Evolutionary conservation across 2,797 vertebrate genomes (phyloP).

Genomic region (Sciaenops ocellatus): DNA sequence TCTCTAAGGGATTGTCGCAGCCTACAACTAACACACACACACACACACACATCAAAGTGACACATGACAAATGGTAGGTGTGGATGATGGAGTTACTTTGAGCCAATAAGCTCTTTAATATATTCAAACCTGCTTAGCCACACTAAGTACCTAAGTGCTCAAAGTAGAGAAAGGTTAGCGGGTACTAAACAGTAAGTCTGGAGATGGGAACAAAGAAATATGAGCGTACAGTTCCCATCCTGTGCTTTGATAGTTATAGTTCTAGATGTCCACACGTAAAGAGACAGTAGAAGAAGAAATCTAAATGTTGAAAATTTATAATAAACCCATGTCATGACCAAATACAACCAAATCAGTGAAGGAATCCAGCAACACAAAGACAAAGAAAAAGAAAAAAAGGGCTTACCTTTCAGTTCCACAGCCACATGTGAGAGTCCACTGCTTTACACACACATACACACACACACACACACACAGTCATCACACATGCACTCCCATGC

Average conservation of each 20-base stretch:
- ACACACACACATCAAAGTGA: slow-evolving; percentile 53
- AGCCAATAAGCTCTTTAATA: slow-evolving; percentile 68
- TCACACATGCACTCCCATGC: slow-evolving; percentile 62
- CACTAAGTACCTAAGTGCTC: slow-evolving; percentile 52
- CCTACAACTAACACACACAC: slow-evolving; percentile 42
- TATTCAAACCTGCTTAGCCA: slow-evolving; percentile 55
- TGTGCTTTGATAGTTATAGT: slow-evolving; percentile 8
- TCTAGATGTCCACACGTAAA: not conserved
- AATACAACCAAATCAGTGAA: slow-evolving; percentile 26
- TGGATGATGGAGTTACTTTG: slow-evolving; percentile 64
- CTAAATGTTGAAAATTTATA: not conserved
- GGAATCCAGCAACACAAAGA: slow-evolving; percentile 49
- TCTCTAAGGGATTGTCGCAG: slow-evolving; percentile 50
- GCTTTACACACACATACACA: slow-evolving; percentile 47
- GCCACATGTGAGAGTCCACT: slow-evolving; percentile 65
- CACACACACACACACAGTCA: slow-evolving; percentile 30
- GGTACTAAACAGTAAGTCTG: slow-evolving; percentile 8
- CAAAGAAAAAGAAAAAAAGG: slow-evolving; percentile 55
- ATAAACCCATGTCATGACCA: slow-evolving; percentile 1
- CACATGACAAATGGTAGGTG: slow-evolving; percentile 64
- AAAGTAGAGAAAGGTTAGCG: slow-evolving; percentile 55
- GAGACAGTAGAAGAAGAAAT: slow-evolving; percentile 17
- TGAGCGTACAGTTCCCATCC: slow-evolving; percentile 8
- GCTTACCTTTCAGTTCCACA: slow-evolving; percentile 81
- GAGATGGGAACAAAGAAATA: slow-evolving; percentile 61